These are phyloP conservation scores for Gymnodraco acuticeps DNA, from an alignment of 2,797 vertebrate genomes.

Conservation along the genomic window DNA sequence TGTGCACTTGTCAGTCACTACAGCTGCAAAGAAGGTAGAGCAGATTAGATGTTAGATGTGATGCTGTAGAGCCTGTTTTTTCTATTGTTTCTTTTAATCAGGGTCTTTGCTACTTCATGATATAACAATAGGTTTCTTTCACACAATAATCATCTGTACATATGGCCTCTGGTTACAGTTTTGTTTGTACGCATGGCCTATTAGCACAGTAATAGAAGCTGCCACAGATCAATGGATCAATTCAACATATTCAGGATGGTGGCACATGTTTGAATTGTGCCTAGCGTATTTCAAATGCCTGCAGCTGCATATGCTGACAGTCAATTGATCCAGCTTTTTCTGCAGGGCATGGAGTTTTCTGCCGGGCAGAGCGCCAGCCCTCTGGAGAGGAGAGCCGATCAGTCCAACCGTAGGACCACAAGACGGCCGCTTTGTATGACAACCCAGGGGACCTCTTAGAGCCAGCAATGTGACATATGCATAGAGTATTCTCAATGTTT, in stretches of 20 bases:
- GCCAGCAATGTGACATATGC: slow-evolving; percentile 17
- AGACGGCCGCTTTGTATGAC: slow-evolving; percentile 23
- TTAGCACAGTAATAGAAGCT: slow-evolving; percentile 56
- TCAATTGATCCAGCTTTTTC: slow-evolving; percentile 66
- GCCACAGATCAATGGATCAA: slow-evolving; percentile 55
- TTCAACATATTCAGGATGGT: slow-evolving; percentile 50
- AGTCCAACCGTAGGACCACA: slow-evolving; percentile 22
- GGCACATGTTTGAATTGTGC: slow-evolving; percentile 52
- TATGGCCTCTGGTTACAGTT: slow-evolving; percentile 29
- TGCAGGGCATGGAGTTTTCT: slow-evolving; percentile 64
- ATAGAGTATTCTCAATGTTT: not conserved
- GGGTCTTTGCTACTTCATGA: not conserved
- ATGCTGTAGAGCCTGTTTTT: slow-evolving; percentile 4
- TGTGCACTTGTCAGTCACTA: slow-evolving; percentile 14
- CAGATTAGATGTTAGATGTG: slow-evolving; percentile 13
- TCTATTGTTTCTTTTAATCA: not conserved
- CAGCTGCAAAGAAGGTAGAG: not conserved
- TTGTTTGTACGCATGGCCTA: slow-evolving; percentile 46
- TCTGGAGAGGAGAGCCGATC: slow-evolving; percentile 45
- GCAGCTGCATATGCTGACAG: slow-evolving; percentile 55
- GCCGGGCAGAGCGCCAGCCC: slow-evolving; percentile 48
- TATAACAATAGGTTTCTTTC: slow-evolving; percentile 11
- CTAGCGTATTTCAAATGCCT: slow-evolving; percentile 41
- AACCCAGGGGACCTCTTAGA: slow-evolving; percentile 5
- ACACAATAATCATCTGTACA: not conserved